Percentiles rank a stretch among this genome's conserved stretches.
phyloP scores from a whole-genome alignment of 2,113 vertebrate species.

The Erythrocercus mccallii region DNA sequence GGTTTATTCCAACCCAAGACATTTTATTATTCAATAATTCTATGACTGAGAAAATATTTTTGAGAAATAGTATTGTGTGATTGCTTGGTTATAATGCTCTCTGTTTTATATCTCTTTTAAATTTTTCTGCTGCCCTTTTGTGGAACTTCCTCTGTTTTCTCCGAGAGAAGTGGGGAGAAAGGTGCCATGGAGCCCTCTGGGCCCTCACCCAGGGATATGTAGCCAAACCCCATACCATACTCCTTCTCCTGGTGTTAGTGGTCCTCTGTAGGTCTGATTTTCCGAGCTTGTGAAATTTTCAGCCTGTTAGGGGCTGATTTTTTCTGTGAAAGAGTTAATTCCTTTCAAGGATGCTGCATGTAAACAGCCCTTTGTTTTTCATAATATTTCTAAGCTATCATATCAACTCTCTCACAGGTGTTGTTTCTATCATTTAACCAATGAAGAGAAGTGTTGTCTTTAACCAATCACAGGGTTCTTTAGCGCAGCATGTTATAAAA shows the following conservation, averaged over 20 bases:
- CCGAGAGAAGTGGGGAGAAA: not conserved
- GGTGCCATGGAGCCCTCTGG: rapidly evolving
- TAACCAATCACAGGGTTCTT: too few species aligned
- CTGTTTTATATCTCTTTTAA: rapidly evolving
- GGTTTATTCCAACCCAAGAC: not conserved
- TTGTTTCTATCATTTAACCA: too few species aligned
- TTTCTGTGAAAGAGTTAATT: too few species aligned
- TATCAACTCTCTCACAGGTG: too few species aligned
- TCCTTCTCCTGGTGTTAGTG: conserved; percentile 27
- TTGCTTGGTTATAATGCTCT: not conserved
- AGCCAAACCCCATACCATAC: not conserved
- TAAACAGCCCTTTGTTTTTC: too few species aligned
- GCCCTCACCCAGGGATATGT: not conserved
- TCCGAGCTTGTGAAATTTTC: too few species aligned
- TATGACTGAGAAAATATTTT: not conserved
- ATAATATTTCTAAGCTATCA: too few species aligned
- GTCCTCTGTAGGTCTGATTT: too few species aligned
- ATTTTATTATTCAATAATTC: not conserved
- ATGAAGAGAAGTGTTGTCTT: too few species aligned
- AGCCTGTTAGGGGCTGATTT: too few species aligned
- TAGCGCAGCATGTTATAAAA: too few species aligned
- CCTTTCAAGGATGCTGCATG: too few species aligned
- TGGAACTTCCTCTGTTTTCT: not conserved
- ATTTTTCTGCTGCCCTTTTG: not conserved
- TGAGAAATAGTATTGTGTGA: not conserved